A percentile compares a stretch with the other conserved stretches of the same genome.
Evolutionary conservation across 2,888 invertebrate genomes (phyloP).

Genomic region (Phalera bucephala): DNA sequence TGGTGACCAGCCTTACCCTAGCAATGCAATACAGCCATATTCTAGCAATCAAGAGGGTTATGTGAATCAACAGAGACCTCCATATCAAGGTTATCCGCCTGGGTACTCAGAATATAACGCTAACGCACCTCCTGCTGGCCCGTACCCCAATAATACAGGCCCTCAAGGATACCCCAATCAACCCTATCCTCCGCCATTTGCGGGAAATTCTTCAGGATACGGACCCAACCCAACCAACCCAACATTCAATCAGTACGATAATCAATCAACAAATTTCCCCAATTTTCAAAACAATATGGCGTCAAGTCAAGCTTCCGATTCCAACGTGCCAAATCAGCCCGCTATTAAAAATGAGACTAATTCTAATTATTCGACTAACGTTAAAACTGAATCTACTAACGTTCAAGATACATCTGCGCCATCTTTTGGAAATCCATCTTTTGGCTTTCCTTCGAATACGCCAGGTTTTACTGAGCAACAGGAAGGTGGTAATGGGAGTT

Average conservation of each 20-base stretch:
- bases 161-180: slow-evolving; percentile 55
- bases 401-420: slow-evolving; percentile 38
- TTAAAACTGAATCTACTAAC: slow-evolving; percentile 49
- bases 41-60: slow-evolving; percentile 59
- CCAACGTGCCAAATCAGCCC: slow-evolving; percentile 28
- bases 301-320: slow-evolving; percentile 36
- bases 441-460: slow-evolving; percentile 54
- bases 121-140: slow-evolving; percentile 41
- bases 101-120: slow-evolving; percentile 60
- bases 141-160: slow-evolving; percentile 48
- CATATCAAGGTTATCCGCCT: slow-evolving; percentile 54
- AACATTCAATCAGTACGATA: slow-evolving; percentile 62
- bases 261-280: slow-evolving; percentile 52
- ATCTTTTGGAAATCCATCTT: slow-evolving; percentile 48
- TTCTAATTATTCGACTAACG: slow-evolving; percentile 35
- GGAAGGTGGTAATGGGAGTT: slow-evolving; percentile 48
- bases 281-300: slow-evolving; percentile 55
- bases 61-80: slow-evolving; percentile 55
- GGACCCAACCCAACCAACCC: slow-evolving; percentile 48
- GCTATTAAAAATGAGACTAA: slow-evolving; percentile 27
- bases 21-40: slow-evolving; percentile 57
- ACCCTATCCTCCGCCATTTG: slow-evolving; percentile 53
- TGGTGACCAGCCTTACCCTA: slow-evolving; percentile 52
- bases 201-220: slow-evolving; percentile 46
- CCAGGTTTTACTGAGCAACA: slow-evolving; percentile 48